phyloP scores from a whole-genome alignment of 1,140 invertebrate species.

The Chionoecetes opilio region DNA sequence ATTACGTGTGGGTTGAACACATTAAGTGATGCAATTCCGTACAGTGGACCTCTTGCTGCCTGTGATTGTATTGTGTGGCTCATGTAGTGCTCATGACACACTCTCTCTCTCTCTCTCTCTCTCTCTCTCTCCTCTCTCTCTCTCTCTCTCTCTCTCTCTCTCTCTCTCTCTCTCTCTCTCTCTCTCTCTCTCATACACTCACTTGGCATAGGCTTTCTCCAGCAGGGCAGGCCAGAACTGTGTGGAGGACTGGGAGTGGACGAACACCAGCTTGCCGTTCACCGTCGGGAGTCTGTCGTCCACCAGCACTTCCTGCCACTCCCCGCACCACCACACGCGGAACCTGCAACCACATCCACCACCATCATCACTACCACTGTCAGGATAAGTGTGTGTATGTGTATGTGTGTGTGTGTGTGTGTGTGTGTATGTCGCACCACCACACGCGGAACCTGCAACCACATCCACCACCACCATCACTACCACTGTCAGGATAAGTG shows the following conservation, averaged over 20 bases:
- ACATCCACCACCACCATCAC: no score
- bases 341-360: constrained; percentile 89
- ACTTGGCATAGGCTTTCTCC: constrained; percentile 99
- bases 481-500: background rate
- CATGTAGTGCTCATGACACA: no score
- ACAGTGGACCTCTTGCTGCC: no score
- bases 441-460: no score
- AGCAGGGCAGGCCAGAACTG: constrained; percentile 97
- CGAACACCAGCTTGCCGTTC: constrained; percentile 94
- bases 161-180: constrained; percentile 19
- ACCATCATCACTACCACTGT: background rate
- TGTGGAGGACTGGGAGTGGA: constrained; percentile 93
- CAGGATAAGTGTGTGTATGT: constrained; percentile 13
- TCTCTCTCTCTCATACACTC: constrained; percentile 83
- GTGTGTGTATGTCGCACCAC: background rate
- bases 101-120: no score
- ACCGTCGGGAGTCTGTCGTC: constrained; percentile 98
- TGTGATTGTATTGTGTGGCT: no score
- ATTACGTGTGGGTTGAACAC: no score
- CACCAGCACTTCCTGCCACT: constrained; percentile 97
- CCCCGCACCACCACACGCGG: constrained; percentile 97
- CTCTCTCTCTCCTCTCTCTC: no score
- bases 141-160: no score
- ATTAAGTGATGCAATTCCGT: no score
- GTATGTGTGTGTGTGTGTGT: constrained; percentile 7